Percentiles rank a stretch among this genome's conserved stretches.
Conservation (phyloP, 2,113 vertebrate species). For the Muscicapa adusta region DNA sequence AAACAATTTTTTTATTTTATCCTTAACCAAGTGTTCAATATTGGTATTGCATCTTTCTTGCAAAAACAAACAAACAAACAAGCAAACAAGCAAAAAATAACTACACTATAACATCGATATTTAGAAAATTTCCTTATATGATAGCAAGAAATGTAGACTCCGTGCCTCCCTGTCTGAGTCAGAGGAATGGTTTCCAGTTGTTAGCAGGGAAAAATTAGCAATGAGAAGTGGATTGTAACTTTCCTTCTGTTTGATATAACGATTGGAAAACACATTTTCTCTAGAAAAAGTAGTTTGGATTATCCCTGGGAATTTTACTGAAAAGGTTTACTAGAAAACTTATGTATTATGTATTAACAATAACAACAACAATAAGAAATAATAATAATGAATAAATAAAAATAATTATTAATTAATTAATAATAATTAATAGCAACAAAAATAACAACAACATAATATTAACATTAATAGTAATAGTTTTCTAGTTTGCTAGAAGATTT, state of each 20-base stretch:
- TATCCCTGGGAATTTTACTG: neutral
- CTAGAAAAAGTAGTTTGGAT: neutral
- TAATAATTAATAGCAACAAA: neutral
- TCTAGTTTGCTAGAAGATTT: neutral
- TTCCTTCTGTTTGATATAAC: neutral
- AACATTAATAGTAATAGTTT: neutral
- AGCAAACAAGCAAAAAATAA: neutral
- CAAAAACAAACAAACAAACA: neutral
- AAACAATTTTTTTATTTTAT: neutral
- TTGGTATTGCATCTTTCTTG: neutral
- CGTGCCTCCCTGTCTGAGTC: neutral
- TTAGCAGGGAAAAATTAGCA: neutral
- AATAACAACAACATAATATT: accelerated
- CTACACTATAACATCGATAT: neutral
- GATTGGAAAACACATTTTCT: neutral
- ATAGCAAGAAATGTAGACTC: neutral
- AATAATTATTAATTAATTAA: too few relatives aligned
- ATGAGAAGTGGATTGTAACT: neutral
- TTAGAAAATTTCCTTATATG: neutral
- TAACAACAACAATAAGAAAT: too few relatives aligned
- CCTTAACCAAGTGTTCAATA: neutral
- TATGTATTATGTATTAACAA: neutral
- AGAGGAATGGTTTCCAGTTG: neutral
- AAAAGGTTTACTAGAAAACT: neutral
- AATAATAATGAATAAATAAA: too few relatives aligned